phyloP scores from a whole-genome alignment of 2,797 vertebrate species.

The Mallotus villosus region DNA sequence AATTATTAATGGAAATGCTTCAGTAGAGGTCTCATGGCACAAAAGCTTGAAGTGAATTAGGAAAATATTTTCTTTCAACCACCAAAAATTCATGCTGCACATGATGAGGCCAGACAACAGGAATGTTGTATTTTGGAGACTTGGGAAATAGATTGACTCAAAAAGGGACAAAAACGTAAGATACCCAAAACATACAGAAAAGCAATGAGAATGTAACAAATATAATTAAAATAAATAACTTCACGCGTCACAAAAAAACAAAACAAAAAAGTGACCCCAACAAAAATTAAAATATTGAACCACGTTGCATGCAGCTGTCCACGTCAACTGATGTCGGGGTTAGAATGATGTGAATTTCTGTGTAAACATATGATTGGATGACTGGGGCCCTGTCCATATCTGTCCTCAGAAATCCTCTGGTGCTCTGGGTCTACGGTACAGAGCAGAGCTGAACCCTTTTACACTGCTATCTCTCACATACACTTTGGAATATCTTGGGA shows the following conservation, averaged over 20 bases:
- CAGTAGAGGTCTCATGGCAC: conserved; percentile 59
- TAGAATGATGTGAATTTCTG: conserved; percentile 95
- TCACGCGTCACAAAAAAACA: conserved; percentile 63
- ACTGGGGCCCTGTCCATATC: conserved; percentile 83
- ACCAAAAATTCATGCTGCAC: conserved; percentile 91
- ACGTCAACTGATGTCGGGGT: conserved; percentile 81
- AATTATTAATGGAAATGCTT: conserved; percentile 73
- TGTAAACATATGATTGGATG: conserved; percentile 93
- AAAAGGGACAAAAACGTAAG: conserved; percentile 51
- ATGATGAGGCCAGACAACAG: conserved; percentile 86
- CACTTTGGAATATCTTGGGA: conserved; percentile 72
- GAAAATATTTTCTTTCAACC: conserved; percentile 69
- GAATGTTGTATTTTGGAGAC: conserved; percentile 74
- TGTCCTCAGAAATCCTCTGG: conserved; percentile 73
- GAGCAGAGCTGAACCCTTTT: conserved; percentile 58
- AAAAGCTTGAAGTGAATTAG: conserved; percentile 50
- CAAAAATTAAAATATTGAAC: conserved; percentile 46
- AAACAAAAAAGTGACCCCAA: conserved; percentile 46
- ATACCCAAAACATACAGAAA: conserved; percentile 52
- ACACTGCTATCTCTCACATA: conserved; percentile 51
- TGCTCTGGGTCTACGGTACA: conserved; percentile 60
- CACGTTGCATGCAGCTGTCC: conserved; percentile 82
- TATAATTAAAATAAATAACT: conserved; percentile 49
- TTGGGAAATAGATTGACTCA: conserved; percentile 66
- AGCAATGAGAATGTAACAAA: conserved; percentile 15